phyloP scores from a whole-genome alignment of 2,888 invertebrate genomes.

The Callyntrura sp. region DNA sequence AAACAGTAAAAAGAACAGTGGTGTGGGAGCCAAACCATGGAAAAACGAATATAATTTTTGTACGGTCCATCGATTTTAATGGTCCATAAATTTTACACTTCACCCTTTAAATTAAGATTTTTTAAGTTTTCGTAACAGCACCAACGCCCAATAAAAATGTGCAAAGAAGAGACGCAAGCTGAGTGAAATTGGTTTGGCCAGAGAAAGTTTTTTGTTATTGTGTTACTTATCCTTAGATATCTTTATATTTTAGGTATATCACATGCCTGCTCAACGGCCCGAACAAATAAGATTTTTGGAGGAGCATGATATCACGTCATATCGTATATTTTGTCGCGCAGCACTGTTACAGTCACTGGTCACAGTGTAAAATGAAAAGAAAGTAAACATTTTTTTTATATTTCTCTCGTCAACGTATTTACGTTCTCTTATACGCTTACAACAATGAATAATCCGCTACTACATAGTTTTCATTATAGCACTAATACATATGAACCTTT shows the following conservation, averaged over 20 bases:
- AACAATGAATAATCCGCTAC: too few species aligned
- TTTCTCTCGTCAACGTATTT: too few species aligned
- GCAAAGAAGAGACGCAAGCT: background rate
- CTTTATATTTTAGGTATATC: slow-evolving; percentile 30
- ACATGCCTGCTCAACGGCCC: slow-evolving; percentile 6
- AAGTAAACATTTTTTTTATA: too few species aligned
- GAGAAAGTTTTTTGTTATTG: slow-evolving; percentile 7
- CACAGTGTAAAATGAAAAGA: too few species aligned
- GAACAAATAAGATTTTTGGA: slow-evolving; percentile 42
- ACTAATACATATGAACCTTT: too few species aligned
- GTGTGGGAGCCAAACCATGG: background rate
- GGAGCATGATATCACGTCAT: background rate
- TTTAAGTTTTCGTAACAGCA: slow-evolving; percentile 48
- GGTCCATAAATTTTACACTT: slow-evolving; percentile 78
- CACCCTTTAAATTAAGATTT: slow-evolving; percentile 78
- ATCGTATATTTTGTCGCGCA: too few species aligned
- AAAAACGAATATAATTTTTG: slow-evolving; percentile 61
- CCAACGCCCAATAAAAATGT: background rate
- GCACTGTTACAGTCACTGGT: too few species aligned
- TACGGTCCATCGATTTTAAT: slow-evolving; percentile 79
- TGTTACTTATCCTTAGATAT: background rate
- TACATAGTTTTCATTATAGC: background rate
- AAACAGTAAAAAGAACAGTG: slow-evolving; percentile 18
- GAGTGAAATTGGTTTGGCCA: slow-evolving; percentile 42
- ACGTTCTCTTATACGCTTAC: too few species aligned